Conservation (phyloP, 2,888 invertebrate species). For the Phyto melanocephala region DNA sequence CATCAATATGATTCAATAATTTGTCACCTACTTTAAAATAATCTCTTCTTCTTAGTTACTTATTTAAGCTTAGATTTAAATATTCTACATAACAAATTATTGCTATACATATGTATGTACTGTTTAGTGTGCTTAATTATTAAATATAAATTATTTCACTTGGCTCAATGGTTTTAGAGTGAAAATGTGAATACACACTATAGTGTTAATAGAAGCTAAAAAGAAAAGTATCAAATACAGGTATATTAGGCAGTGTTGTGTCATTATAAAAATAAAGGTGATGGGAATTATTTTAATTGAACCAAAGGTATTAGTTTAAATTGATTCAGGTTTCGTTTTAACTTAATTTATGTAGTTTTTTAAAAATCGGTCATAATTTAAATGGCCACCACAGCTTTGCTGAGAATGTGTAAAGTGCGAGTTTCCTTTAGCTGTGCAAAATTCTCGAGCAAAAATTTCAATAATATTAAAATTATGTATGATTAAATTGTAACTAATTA, state of each 20-base stretch:
- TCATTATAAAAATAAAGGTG: not conserved
- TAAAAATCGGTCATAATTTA: too few species aligned
- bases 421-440: too few species aligned
- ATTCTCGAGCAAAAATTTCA: too few species aligned
- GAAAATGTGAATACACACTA: too few species aligned
- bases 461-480: too few species aligned
- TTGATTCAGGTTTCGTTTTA: too few species aligned
- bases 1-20: not conserved
- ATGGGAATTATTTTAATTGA: not conserved
- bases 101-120: not conserved
- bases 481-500: too few species aligned
- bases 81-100: not conserved
- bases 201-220: not conserved
- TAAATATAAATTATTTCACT: not conserved
- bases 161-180: not conserved
- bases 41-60: not conserved
- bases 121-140: not conserved
- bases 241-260: not conserved
- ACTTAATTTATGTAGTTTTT: too few species aligned
- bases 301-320: too few species aligned
- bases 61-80: not conserved
- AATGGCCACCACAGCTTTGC: too few species aligned
- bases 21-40: not conserved
- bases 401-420: too few species aligned
- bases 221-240: not conserved